phyloP scores from a whole-genome alignment of 2,113 vertebrate genomes.

The Coregonus clupeaformis region DNA sequence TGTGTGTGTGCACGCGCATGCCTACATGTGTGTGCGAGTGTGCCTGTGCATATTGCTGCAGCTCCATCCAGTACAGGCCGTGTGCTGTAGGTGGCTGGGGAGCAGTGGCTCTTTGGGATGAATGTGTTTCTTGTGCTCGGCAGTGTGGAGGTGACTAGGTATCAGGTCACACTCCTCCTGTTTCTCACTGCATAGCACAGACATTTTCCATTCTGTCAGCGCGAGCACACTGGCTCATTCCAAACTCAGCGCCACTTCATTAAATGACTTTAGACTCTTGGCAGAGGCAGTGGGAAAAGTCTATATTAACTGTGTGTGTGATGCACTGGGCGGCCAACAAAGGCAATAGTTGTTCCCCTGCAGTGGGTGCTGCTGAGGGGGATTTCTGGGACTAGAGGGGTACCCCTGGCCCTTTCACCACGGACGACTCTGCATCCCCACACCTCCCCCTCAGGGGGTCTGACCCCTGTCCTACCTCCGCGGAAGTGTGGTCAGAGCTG shows the following conservation, averaged over 20 bases:
- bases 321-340: constrained; percentile 72
- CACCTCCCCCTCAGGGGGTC: background rate
- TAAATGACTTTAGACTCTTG: constrained; percentile 82
- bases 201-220: constrained; percentile 86
- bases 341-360: constrained; percentile 68
- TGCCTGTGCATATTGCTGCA: background rate
- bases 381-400: constrained; percentile 53
- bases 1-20: constrained; percentile 11
- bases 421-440: background rate
- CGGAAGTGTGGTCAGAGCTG: background rate
- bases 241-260: constrained; percentile 77
- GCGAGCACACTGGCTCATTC: constrained; percentile 75
- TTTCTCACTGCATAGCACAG: constrained; percentile 66
- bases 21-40: background rate
- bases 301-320: constrained; percentile 78
- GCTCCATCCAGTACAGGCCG: background rate
- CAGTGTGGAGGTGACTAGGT: constrained; percentile 48
- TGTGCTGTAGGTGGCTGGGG: background rate
- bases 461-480: background rate
- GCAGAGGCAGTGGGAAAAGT: constrained; percentile 77
- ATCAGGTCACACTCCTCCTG: constrained; percentile 68
- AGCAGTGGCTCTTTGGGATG: background rate
- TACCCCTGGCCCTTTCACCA: constrained; percentile 47
- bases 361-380: constrained; percentile 47
- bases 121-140: constrained; percentile 30